A percentile compares a stretch with the other conserved stretches of the same genome.
Evolutionary conservation across 1,140 invertebrate genomes (phyloP).

Genomic region (Bombus difficillimus): DNA sequence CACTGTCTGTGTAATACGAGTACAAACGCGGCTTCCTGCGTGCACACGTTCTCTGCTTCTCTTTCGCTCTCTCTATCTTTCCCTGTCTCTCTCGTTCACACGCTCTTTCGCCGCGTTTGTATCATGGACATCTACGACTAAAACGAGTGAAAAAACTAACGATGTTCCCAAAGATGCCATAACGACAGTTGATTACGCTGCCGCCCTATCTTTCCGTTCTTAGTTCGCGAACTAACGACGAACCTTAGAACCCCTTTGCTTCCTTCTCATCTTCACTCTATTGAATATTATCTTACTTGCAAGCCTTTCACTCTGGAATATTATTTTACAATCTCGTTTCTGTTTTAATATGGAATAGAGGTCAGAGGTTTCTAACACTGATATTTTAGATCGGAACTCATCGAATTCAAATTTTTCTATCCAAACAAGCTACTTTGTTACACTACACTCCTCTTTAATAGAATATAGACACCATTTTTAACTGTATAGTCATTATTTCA

Average conservation of each 20-base stretch:
- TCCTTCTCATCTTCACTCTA: too few relatives aligned
- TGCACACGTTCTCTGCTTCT: neutral
- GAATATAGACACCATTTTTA: too few relatives aligned
- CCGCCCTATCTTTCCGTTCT: neutral
- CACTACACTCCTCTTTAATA: too few relatives aligned
- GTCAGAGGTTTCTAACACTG: neutral
- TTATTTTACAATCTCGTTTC: neutral
- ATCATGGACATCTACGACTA: neutral
- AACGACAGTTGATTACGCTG: neutral
- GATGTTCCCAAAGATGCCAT: neutral
- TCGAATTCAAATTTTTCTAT: neutral
- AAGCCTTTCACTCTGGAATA: neutral
- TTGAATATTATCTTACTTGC: too few relatives aligned
- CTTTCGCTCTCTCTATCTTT: neutral
- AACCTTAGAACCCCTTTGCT: too few relatives aligned
- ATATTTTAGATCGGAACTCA: neutral
- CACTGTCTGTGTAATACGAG: constrained; percentile 62
- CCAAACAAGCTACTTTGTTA: too few relatives aligned
- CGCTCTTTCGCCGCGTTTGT: neutral
- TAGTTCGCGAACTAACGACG: neutral
- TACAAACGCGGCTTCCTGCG: constrained; percentile 59
- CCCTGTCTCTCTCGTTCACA: neutral
- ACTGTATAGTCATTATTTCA: too few relatives aligned
- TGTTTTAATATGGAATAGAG: neutral
- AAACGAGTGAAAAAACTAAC: neutral